These are phyloP conservation scores for Ips typographus DNA, from an alignment of 1,140 invertebrate species.

Conservation along the genomic window DNA sequence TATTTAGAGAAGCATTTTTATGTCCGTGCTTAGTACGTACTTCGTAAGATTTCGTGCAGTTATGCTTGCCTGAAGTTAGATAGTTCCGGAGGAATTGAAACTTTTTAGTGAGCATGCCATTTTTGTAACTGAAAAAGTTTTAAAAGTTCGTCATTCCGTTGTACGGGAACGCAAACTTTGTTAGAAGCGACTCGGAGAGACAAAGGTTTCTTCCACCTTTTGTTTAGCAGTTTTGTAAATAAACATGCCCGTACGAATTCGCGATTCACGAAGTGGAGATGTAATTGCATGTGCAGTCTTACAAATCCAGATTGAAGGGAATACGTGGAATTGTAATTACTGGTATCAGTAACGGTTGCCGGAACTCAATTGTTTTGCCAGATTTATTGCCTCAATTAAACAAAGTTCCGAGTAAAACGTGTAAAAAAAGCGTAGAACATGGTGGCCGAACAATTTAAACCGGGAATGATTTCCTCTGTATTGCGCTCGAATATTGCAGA, in stretches of 20 bases:
- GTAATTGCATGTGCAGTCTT: no score
- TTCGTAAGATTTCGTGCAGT: constrained; percentile 19
- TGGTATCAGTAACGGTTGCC: neutral
- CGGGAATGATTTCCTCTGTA: neutral
- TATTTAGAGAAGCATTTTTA: constrained; percentile 14
- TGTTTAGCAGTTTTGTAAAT: no score
- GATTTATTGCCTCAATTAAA: constrained; percentile 22
- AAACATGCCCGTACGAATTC: neutral
- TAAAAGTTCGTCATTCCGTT: neutral
- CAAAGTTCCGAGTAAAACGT: constrained; percentile 1
- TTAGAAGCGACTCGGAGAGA: no score
- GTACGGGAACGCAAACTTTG: no score
- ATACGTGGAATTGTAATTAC: no score
- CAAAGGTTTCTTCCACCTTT: no score
- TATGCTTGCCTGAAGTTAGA: constrained; percentile 16
- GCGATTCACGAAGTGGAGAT: neutral
- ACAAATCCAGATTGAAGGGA: no score
- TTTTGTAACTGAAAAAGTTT: constrained; percentile 12
- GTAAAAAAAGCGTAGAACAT: neutral
- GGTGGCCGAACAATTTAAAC: neutral
- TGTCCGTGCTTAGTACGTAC: constrained; percentile 15
- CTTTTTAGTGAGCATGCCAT: constrained; percentile 13
- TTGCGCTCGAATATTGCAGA: neutral
- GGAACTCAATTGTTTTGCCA: neutral
- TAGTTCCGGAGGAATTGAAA: constrained; percentile 20